Conservation (phyloP, 2,113 vertebrate species). For the Leiothrix lutea region DNA sequence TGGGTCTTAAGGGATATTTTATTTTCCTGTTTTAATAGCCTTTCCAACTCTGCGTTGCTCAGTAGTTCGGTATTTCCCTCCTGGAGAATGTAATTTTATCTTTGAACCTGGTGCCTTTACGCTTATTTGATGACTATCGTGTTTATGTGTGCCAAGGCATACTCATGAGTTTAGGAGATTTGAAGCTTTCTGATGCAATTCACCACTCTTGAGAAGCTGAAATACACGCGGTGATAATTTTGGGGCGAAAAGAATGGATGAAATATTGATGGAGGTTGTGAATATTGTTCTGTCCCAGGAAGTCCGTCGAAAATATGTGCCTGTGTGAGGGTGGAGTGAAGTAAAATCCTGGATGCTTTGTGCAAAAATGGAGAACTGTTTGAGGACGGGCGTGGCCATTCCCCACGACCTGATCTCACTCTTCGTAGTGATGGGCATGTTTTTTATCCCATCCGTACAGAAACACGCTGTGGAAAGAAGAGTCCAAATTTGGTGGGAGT, state of each 20-base stretch:
- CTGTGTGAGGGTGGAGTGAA: fast-evolving
- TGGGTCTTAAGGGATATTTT: fast-evolving
- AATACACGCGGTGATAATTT: fast-evolving
- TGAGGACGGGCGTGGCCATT: fast-evolving
- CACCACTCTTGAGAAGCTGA: fast-evolving
- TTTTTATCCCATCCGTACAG: fast-evolving
- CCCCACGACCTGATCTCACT: fast-evolving
- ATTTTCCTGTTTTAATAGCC: fast-evolving
- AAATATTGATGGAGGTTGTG: fast-evolving
- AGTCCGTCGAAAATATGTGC: fast-evolving
- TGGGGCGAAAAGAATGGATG: fast-evolving
- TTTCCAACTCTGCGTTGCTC: fast-evolving
- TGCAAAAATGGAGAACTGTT: fast-evolving
- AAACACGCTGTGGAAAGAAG: fast-evolving
- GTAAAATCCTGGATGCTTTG: fast-evolving
- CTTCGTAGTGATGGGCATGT: fast-evolving
- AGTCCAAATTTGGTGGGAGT: background rate
- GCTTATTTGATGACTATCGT: fast-evolving
- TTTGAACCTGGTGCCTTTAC: fast-evolving
- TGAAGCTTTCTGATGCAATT: fast-evolving
- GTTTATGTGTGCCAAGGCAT: fast-evolving
- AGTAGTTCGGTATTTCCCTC: fast-evolving
- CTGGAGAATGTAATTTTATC: fast-evolving
- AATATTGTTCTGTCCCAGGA: fast-evolving
- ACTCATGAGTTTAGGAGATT: fast-evolving